These are phyloP conservation scores for Chrysolina americana DNA, from an alignment of 2,888 invertebrate genomes.

Conservation along the genomic window DNA sequence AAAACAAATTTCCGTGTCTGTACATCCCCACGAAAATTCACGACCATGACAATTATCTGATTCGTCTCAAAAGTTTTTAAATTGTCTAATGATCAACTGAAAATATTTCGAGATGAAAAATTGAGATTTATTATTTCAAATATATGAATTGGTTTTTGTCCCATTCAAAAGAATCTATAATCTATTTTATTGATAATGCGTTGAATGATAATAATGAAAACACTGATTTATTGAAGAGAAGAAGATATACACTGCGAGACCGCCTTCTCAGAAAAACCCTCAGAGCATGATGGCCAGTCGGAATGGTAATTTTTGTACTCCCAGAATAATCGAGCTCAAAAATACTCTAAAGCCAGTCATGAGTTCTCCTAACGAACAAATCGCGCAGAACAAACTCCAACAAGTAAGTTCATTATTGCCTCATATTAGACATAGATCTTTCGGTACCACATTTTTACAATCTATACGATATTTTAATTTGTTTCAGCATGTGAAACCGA, in stretches of 20 bases:
- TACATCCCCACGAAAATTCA: no score
- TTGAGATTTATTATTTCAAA: no score
- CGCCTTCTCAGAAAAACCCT: constrained; percentile 37
- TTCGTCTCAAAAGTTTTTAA: no score
- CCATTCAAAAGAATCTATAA: no score
- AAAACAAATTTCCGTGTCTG: no score
- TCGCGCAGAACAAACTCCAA: constrained; percentile 15
- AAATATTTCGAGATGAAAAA: no score
- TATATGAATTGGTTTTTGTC: no score
- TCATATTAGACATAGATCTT: background rate
- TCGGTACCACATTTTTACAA: background rate
- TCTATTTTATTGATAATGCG: no score
- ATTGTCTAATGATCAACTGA: no score
- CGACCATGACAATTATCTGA: no score
- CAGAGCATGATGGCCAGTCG: constrained; percentile 18
- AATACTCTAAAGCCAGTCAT: constrained; percentile 14
- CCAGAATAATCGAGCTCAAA: constrained; percentile 14
- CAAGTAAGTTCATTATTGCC: constrained; percentile 1
- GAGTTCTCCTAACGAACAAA: constrained; percentile 25
- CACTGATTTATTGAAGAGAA: constrained; percentile 34
- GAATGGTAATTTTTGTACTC: constrained; percentile 13
- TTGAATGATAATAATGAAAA: background rate
- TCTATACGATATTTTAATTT: background rate
- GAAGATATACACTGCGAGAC: constrained; percentile 41
- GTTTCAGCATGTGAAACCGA: constrained; percentile 25